Percentiles rank a stretch among this genome's conserved stretches.
phyloP scores from a whole-genome alignment of 2,797 vertebrate species.

The Mastacembelus armatus region DNA sequence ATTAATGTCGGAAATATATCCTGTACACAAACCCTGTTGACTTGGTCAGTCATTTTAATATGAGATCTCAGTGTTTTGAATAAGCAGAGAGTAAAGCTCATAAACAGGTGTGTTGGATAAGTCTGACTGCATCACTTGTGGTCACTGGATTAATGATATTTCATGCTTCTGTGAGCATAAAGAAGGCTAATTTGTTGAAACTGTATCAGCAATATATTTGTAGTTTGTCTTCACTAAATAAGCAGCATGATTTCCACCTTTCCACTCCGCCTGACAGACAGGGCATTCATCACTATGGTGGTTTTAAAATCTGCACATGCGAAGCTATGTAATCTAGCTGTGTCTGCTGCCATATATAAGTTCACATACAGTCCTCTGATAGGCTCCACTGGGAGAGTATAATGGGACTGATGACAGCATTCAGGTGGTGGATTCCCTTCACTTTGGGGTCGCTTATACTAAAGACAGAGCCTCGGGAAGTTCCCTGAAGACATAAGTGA shows the following conservation, averaged over 20 bases:
- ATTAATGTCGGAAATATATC: too few species aligned
- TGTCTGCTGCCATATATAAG: slow-evolving; percentile 38
- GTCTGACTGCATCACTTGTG: not conserved
- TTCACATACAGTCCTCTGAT: slow-evolving; percentile 54
- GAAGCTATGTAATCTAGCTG: slow-evolving; percentile 49
- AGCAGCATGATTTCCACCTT: slow-evolving; percentile 28
- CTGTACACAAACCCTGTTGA: slow-evolving; percentile 13
- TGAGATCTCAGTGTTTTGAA: not conserved
- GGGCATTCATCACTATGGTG: slow-evolving; percentile 41
- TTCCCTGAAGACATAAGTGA: slow-evolving; percentile 65
- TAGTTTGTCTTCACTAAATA: slow-evolving; percentile 23
- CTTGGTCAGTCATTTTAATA: not conserved
- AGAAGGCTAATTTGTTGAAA: slow-evolving; percentile 3
- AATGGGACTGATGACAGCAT: slow-evolving; percentile 65
- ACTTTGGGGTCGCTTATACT: slow-evolving; percentile 32
- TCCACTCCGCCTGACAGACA: slow-evolving; percentile 20
- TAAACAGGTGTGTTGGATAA: not conserved
- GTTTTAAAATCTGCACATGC: slow-evolving; percentile 47
- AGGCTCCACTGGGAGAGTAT: slow-evolving; percentile 54
- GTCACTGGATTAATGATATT: not conserved
- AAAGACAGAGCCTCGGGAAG: slow-evolving; percentile 48
- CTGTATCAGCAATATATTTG: slow-evolving; percentile 5
- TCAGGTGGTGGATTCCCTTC: slow-evolving; percentile 64
- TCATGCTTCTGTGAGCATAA: not conserved
- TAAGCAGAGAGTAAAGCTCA: not conserved